Base-by-base conservation (phyloP, 2,797 vertebrate genomes). In the Malacoctenus gilli region DNA sequence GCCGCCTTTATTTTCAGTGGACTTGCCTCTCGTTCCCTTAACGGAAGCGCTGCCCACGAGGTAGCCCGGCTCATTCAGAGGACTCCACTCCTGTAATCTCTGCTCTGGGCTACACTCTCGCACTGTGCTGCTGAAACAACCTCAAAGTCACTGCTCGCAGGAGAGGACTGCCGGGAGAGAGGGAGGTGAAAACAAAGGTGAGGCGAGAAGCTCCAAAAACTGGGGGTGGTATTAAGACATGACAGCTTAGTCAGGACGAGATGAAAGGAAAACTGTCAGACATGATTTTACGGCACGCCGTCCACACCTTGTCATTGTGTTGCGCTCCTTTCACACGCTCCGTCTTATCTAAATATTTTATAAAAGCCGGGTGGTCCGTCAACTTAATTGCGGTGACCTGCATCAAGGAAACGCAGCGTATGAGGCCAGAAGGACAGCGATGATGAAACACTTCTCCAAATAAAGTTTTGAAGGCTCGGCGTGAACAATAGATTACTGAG, bases 31-130 rank as follows among this genome's bases (percentile, higher is more conserved):
- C 36, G 36, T 23, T 41, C 35, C 19, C 34, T 55, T 15, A 4
- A 58, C 69, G 38, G 32, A 62, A 30, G 21, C 13, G 36, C 46
- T 60, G 53, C 59, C 63, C 16, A 58, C 28, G 59, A 75, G 42
- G 53, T 68, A 52, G 62, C 32, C 18, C 48, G 41, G 50, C 28
- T 63, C 60, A 59, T 57, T 55, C 43, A 66, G 56, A 54, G 2
- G 16, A 63, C 21, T 48, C 31, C 25, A 52, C 38, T 37, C 20
- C 49, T 66, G 22, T 79, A 73, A 82, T 75, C 60, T 66, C 32
- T 44, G 52, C 72, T 74, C 8, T 23, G 43, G 55, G 65, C 31
- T 63, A 57, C 57, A 58, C 54, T 35, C 32, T 56, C 67, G 39
- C 12, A 25, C 55, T 39, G 44, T 10, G 16, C 36, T 41, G 47